Evolutionary conservation across 2,888 invertebrate genomes (phyloP).

Genomic region (Ametastegia equiseti): DNA sequence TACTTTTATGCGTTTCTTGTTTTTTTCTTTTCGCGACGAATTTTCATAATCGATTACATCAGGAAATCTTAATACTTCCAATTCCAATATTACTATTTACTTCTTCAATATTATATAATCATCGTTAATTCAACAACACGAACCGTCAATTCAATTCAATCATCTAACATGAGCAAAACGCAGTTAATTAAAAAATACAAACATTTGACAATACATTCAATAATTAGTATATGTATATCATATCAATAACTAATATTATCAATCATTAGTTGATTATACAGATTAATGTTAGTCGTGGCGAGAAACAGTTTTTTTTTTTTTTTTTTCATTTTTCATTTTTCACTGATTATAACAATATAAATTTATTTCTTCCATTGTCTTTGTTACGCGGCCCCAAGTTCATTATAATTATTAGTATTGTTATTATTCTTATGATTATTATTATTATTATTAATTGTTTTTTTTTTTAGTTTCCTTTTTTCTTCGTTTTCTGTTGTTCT

Average conservation of each 20-base stretch:
- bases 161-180: slow-evolving; percentile 66
- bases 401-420: neutral
- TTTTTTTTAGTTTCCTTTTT: neutral
- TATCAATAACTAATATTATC: slow-evolving; percentile 33
- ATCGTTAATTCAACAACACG: slow-evolving; percentile 60
- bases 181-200: slow-evolving; percentile 69
- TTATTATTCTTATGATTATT: neutral
- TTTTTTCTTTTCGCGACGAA: slow-evolving; percentile 36
- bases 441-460: no score
- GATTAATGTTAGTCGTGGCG: slow-evolving; percentile 30
- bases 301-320: slow-evolving; percentile 20
- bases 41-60: slow-evolving; percentile 22
- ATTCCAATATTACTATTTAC: slow-evolving; percentile 28
- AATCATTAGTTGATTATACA: slow-evolving; percentile 20
- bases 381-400: slow-evolving; percentile 36
- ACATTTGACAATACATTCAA: slow-evolving; percentile 53
- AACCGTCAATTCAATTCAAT: slow-evolving; percentile 54
- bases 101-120: slow-evolving; percentile 43
- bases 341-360: slow-evolving; percentile 2
- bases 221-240: slow-evolving; percentile 20
- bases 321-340: neutral
- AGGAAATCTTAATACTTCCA: slow-evolving; percentile 24
- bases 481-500: neutral
- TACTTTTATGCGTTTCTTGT: slow-evolving; percentile 35
- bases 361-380: slow-evolving; percentile 18